Evolutionary conservation across 1,140 invertebrate species (phyloP), one percentile per base, ranked within the genome.

Genomic region (Cataglyphis hispanica): DNA sequence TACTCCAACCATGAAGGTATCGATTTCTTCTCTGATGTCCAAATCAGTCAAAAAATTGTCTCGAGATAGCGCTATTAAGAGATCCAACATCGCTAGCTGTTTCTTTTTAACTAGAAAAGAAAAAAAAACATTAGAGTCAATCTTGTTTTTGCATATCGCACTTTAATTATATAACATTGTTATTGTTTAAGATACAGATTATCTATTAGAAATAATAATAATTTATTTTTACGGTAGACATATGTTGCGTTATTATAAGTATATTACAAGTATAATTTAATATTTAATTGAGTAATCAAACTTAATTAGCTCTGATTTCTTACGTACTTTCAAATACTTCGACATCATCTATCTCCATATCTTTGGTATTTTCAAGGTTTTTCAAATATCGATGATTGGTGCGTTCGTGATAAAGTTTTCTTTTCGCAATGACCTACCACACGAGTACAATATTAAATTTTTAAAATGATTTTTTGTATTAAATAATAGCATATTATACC

Each of bases 21-120:
- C 97, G 5, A 98, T 97, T 96, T 98, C 98, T 92, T 98, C 97
- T 85, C 96, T 95, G 58, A 98, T 97, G 80, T 97, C 97, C 34
- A 95, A 80, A 66, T 96, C 93, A 84, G 95, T 96, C 69, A 96
- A 96, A 11, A 89, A 66, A 58, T 94, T 95, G 22, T 96, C 94
- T 75, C 95, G 90, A 63, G 95, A 95, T 74, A 96, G 95, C 16
- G 95, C 95, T 90, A 98, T 93, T 11, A 98, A 90, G 86, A 98
- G 95, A 95, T 99, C 98, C n/a, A 99, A 93, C 95, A 99, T 98
- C 5, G 98, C 97, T 11, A 97, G 91, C 72, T 96, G 95, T 78
- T 96, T 96, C 83, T 96, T 97, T 40, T 93, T 93, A 56, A 76
- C 89, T 92, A 43, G 40, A 31, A 22, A n/a, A 67, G 34, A 7